Conservation (phyloP, 1,140 invertebrate genomes). For the Campoletis sonorensis region DNA sequence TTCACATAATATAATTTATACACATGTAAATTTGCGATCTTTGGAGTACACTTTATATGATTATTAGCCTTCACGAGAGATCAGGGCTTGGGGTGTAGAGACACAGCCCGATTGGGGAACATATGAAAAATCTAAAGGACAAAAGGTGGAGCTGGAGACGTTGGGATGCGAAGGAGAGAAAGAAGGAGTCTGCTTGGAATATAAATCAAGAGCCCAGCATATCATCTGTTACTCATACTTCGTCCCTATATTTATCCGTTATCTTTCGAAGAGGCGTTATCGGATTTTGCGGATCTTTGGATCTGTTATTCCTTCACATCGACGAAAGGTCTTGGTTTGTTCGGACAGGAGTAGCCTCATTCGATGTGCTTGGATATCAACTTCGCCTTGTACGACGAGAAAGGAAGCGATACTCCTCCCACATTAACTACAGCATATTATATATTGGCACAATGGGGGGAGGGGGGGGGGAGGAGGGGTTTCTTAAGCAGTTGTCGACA, state of each 20-base stretch:
- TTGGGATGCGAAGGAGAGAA: background rate
- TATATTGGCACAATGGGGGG: constrained; percentile 13
- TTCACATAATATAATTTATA: background rate
- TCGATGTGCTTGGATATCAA: background rate
- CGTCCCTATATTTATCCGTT: constrained; percentile 51
- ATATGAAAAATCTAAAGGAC: constrained; percentile 10
- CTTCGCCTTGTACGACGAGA: background rate
- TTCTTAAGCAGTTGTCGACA: constrained; percentile 28
- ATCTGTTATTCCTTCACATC: constrained; percentile 40
- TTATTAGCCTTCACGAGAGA: background rate
- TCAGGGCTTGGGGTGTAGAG: constrained; percentile 11
- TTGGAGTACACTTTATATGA: background rate
- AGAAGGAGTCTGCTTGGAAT: constrained; percentile 21
- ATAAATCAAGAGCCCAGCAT: constrained; percentile 47
- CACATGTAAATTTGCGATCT: constrained; percentile 2
- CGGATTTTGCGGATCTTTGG: constrained; percentile 47
- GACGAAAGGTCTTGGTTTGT: background rate
- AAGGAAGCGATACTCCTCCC: constrained; percentile 30
- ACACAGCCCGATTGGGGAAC: background rate
- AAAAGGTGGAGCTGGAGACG: background rate
- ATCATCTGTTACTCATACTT: constrained; percentile 45
- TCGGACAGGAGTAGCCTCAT: background rate
- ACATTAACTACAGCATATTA: constrained; percentile 14
- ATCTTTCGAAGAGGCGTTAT: constrained; percentile 46
- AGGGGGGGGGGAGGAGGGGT: too few species aligned